Evolutionary conservation across 2,113 vertebrate species (phyloP), one percentile per base, ranked within the genome.

Genomic region (Cyprinodon brontotheroides): DNA sequence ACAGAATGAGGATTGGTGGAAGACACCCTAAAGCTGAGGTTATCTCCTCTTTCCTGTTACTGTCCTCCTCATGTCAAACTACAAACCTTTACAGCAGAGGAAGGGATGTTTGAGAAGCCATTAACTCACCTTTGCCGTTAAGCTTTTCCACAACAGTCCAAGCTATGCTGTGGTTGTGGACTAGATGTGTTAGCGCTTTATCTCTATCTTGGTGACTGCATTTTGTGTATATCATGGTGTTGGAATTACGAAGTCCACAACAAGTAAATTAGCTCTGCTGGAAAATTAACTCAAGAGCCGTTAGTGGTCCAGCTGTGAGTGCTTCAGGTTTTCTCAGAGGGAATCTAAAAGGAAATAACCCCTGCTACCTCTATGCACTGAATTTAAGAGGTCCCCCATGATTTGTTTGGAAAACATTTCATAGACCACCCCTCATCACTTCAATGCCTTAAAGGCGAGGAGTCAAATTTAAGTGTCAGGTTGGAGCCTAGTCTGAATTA

Each of bases 391-490:
- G 75, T 82, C 88, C 85, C 70, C 48, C 50, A 77, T 78, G 84
- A 85, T 89, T 90, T 85, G 86, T 86, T 86, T 85, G 82, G 75
- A 77, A 86, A 91, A 89, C 80, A 81, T 89, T 87, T 84, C 65
- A 75, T 61, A 61, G 84, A 84, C 83, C 87, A 61, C 83, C 77
- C 73, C 63, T 81, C 70, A 70, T 78, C 59, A 45, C 75, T 73
- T 15, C 4, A 11, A 48, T 40, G 70, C 70, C 61, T 70, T 39
- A 9, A 43, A 79, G 74, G 57, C 5, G 84, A 86, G 41, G 57
- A 77, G 78, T 66, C 65, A 83, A 78, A 86, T 87, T 82, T 75
- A 85, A 80, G 75, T 70, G 65, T 75, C 65, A 68, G 13, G 20
- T 40, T 61, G 87, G 72, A 66, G 71, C 67, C 83, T 70, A 53